phyloP scores from a whole-genome alignment of 53 echinoderm and acorn worm species.

The Mesocentrotus franciscanus region DNA sequence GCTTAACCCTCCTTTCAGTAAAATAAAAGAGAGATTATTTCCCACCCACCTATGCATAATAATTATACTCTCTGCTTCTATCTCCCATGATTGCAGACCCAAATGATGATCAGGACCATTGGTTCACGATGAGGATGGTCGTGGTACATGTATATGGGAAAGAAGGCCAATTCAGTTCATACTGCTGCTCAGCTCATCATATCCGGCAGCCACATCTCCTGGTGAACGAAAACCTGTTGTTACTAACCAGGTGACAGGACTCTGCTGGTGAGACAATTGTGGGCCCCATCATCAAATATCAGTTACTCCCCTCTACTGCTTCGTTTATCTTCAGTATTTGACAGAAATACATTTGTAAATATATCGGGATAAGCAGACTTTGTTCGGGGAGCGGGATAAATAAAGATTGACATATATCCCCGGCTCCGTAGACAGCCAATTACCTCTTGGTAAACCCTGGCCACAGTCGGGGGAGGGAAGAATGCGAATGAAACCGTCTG shows the following conservation, averaged over 20 bases:
- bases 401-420: constrained; percentile 14
- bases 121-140: constrained; percentile 23
- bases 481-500: constrained; percentile 8
- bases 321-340: neutral
- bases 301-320: neutral
- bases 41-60: constrained; percentile 32
- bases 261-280: neutral
- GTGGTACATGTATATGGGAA: neutral
- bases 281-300: neutral
- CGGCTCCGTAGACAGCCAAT: neutral
- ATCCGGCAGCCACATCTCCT: neutral
- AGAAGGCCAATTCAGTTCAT: neutral
- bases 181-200: neutral
- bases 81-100: neutral
- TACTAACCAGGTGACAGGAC: constrained; percentile 23
- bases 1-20: neutral
- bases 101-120: neutral
- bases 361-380: neutral
- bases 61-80: neutral
- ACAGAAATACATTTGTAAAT: neutral
- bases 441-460: neutral
- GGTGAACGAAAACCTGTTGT: constrained; percentile 10
- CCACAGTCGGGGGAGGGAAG: neutral
- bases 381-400: neutral
- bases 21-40: neutral